These are phyloP conservation scores for Exocentrus adspersus DNA, from an alignment of 2,888 invertebrate genomes.

Conservation along the genomic window DNA sequence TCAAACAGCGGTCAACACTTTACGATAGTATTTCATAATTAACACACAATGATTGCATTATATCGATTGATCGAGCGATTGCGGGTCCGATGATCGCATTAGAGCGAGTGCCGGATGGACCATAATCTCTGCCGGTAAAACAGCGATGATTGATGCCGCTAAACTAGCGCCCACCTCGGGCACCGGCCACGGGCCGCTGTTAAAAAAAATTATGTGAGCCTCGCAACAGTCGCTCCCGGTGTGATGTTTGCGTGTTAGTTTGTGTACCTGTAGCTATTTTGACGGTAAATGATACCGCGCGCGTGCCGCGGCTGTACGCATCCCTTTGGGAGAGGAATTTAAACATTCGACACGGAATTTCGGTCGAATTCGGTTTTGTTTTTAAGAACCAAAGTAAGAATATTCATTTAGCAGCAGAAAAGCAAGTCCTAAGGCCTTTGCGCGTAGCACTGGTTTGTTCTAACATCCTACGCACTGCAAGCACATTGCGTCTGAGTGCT, in stretches of 20 bases:
- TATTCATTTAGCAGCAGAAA: too few species aligned
- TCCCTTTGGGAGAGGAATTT: not conserved
- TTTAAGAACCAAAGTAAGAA: too few species aligned
- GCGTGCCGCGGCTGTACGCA: slow-evolving; percentile 8
- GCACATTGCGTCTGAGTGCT: too few species aligned
- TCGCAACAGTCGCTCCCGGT: slow-evolving; percentile 30
- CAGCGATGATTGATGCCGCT: slow-evolving; percentile 58
- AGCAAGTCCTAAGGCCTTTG: too few species aligned
- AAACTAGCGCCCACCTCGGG: slow-evolving; percentile 45
- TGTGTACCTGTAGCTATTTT: slow-evolving; percentile 32
- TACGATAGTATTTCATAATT: slow-evolving; percentile 61
- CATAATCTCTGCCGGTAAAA: slow-evolving; percentile 58
- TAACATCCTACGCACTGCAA: too few species aligned
- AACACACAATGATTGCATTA: slow-evolving; percentile 61
- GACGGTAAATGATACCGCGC: slow-evolving; percentile 12
- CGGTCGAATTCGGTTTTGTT: too few species aligned
- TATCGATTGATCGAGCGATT: slow-evolving; percentile 60
- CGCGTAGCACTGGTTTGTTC: too few species aligned
- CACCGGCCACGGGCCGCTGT: slow-evolving; percentile 33
- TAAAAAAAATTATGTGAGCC: slow-evolving; percentile 42
- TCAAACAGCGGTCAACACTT: slow-evolving; percentile 61
- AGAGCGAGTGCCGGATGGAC: slow-evolving; percentile 52
- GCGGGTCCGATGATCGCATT: slow-evolving; percentile 57
- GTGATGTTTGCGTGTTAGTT: slow-evolving; percentile 27
- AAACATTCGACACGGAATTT: too few species aligned